Percentiles rank a stretch among this genome's conserved stretches.
Conservation (phyloP, 2,888 invertebrate species). For the Calliopum simillimum region DNA sequence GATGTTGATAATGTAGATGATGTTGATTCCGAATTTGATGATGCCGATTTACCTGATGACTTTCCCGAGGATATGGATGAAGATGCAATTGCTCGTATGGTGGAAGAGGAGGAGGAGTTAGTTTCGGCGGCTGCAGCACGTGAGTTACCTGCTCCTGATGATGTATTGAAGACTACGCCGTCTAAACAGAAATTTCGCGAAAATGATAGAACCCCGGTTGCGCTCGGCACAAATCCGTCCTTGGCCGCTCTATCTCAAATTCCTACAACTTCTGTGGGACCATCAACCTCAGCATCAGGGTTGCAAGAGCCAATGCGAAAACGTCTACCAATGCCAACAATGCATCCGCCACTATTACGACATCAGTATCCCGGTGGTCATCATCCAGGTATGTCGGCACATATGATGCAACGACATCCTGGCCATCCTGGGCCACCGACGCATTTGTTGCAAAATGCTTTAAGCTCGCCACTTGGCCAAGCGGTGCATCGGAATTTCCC, state of each 20-base stretch:
- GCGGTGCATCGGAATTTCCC: conserved; percentile 56
- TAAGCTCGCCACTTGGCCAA: conserved; percentile 63
- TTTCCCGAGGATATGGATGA: conserved; percentile 69
- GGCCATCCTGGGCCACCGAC: conserved; percentile 49
- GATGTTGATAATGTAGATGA: conserved; percentile 58
- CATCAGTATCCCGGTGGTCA: conserved; percentile 58
- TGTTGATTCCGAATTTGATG: conserved; percentile 63
- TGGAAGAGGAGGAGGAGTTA: conserved; percentile 74
- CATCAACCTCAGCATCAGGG: conserved; percentile 58
- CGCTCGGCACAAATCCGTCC: conserved; percentile 32
- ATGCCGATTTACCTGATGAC: conserved; percentile 67
- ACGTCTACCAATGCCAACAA: conserved; percentile 64
- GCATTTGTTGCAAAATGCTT: conserved; percentile 61
- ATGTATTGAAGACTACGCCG: conserved; percentile 54
- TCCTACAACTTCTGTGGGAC: conserved; percentile 43
- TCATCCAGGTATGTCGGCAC: conserved; percentile 50
- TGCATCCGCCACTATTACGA: conserved; percentile 63
- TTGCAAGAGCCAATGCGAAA: conserved; percentile 67
- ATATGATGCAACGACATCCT: conserved; percentile 58
- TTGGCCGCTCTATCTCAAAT: conserved; percentile 40
- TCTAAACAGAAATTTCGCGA: conserved; percentile 46
- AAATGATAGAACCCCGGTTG: conserved; percentile 34
- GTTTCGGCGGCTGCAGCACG: conserved; percentile 71
- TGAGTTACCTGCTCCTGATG: conserved; percentile 68
- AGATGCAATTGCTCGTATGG: conserved; percentile 70